A percentile compares a stretch with the other conserved stretches of the same genome.
Conservation (phyloP, 2,797 vertebrate species). For the Balearica regulorum region DNA sequence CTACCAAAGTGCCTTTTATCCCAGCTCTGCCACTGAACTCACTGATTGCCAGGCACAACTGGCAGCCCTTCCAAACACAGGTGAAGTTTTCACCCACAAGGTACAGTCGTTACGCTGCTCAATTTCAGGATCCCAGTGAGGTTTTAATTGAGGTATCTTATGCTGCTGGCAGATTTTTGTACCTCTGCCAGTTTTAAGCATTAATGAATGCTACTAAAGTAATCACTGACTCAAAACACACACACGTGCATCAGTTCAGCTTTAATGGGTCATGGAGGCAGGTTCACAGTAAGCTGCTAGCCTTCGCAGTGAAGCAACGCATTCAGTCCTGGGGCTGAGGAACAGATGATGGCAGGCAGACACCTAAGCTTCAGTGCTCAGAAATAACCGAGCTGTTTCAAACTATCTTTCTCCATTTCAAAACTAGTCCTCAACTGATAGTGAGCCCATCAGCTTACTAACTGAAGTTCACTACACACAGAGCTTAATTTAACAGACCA, state of each 20-base stretch:
- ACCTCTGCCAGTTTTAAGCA: background rate
- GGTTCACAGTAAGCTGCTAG: background rate
- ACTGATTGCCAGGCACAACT: background rate
- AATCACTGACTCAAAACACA: background rate
- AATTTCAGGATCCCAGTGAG: background rate
- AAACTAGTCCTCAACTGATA: background rate
- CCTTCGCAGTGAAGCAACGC: background rate
- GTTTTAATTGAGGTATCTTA: background rate
- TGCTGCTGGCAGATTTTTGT: background rate
- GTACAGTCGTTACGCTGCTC: background rate
- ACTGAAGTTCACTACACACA: background rate
- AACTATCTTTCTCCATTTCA: background rate
- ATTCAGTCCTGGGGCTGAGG: background rate
- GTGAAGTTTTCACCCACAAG: background rate
- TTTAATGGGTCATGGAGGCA: background rate
- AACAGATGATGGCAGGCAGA: fast-evolving
- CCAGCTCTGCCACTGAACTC: background rate
- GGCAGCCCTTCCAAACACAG: background rate
- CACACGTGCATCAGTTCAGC: background rate
- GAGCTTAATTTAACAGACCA: background rate
- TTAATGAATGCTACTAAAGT: background rate
- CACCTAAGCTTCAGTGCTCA: background rate
- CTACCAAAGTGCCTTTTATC: background rate
- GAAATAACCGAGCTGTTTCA: background rate
- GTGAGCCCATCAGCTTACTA: background rate